These are phyloP conservation scores for Rhinophrynus dorsalis DNA, from an alignment of 2,797 vertebrate species.

Conservation along the genomic window DNA sequence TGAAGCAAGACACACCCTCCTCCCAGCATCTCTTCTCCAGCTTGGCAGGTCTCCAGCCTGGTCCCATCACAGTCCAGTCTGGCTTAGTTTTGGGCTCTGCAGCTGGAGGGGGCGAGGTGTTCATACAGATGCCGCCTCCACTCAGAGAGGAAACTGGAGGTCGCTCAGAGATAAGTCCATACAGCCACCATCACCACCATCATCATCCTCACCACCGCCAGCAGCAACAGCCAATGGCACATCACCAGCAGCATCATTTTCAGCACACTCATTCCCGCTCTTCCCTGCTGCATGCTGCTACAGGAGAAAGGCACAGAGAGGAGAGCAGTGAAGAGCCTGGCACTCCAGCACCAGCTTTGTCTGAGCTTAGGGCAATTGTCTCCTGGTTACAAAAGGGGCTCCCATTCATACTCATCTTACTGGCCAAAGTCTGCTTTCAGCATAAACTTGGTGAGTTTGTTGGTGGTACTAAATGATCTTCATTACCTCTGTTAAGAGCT, in stretches of 20 bases:
- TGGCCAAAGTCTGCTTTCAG: constrained; percentile 96
- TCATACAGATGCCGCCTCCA: constrained; percentile 89
- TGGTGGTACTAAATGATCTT: too few species aligned
- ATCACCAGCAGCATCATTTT: constrained; percentile 81
- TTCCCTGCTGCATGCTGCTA: constrained; percentile 84
- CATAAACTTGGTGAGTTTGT: constrained; percentile 86
- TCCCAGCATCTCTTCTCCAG: constrained; percentile 90
- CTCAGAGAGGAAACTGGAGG: constrained; percentile 77
- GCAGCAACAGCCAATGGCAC: constrained; percentile 70
- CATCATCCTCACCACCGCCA: constrained; percentile 78
- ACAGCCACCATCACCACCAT: constrained; percentile 70
- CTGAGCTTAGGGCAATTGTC: constrained; percentile 87
- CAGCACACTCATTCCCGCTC: constrained; percentile 83
- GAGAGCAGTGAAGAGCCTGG: constrained; percentile 80
- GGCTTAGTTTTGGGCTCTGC: constrained; percentile 87
- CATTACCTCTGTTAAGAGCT: too few species aligned
- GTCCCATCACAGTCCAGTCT: constrained; percentile 80
- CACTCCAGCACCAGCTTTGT: constrained; percentile 88
- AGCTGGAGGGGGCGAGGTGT: constrained; percentile 79
- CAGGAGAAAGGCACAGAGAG: constrained; percentile 81
- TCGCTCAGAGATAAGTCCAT: constrained; percentile 74
- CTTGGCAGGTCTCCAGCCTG: constrained; percentile 80
- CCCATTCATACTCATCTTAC: constrained; percentile 93
- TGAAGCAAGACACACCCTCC: constrained; percentile 85
- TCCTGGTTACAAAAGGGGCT: constrained; percentile 96